Base-by-base conservation (phyloP, 2,888 invertebrate genomes). In the Brenthis daphne region DNA sequence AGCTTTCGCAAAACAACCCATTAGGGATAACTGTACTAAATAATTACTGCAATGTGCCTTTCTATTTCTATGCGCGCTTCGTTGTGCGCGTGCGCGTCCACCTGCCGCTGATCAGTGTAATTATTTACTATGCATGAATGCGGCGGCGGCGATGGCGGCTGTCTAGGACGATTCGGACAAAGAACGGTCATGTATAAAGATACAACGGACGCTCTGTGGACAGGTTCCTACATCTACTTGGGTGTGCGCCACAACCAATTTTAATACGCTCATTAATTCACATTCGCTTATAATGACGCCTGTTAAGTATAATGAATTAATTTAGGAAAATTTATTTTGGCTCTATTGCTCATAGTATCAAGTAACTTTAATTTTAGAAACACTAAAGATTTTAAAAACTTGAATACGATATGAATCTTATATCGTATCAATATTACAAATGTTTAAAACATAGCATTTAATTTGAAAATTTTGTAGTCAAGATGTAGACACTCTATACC, bases 71-170 rank as follows among this genome's bases (percentile, higher is more conserved):
- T 90, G 89, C 85, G 77, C 77, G 74, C 74, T 75, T 76, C 77
- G 77, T 76, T 72, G 71, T 77, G 86, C 89, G 89, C 89, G 89
- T 88, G 89, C 88, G 85, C 78, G 75, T 85, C 83, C 92, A 92
- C 92, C 92, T 92, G 92, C 90, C 89, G 80, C 79, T 87, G 92
- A 89, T 90, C 90, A 88, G 88, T 85, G 89, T 90, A 89, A 92
- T 92, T 92, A 92, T 90, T 92, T 92, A 91, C 91, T 91, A 92
- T 91, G 90, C 92, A 91, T 90, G 92, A 89, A 90, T 91, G 92
- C 86, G 79, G 79, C 84, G 81, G 74, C 76, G 75, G 67, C 75
- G 74, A 74, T 80, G 83, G 85, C 87, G 86, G 86, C 84, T 86
- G 90, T 87, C 89, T 89, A 88, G 87, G 89, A 88, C 88, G 87